Percentiles rank a stretch among this genome's conserved stretches.
phyloP scores from a whole-genome alignment of 2,888 invertebrate species.

The Tetramorium bicarinatum region DNA sequence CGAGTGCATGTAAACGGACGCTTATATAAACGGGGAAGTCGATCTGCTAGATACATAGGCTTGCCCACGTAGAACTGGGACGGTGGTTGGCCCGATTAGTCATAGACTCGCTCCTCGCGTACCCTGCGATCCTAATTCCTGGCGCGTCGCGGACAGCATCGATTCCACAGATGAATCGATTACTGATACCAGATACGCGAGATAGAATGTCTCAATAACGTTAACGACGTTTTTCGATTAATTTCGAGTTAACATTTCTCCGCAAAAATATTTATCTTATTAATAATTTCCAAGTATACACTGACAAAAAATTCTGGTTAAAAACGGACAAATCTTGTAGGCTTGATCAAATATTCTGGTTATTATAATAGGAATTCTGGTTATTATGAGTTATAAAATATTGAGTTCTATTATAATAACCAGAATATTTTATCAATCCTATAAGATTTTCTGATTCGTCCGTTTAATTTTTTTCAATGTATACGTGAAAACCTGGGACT shows the following conservation, averaged over 20 bases:
- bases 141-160: conserved; percentile 52
- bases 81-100: conserved; percentile 75
- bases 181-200: not conserved
- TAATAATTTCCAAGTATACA: not conserved
- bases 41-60: conserved; percentile 34
- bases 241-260: not conserved
- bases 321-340: too few relatives aligned
- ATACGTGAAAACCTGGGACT: not conserved
- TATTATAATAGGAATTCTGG: too few relatives aligned
- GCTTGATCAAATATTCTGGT: too few relatives aligned
- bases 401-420: too few relatives aligned
- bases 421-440: too few relatives aligned
- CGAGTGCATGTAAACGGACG: conserved; percentile 42
- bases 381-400: too few relatives aligned
- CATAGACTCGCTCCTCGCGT: conserved; percentile 62
- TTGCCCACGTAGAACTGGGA: conserved; percentile 70
- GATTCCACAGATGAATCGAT: conserved; percentile 39
- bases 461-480: too few relatives aligned
- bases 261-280: not conserved
- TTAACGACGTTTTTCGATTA: not conserved
- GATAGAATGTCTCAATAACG: not conserved
- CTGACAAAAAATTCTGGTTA: too few relatives aligned
- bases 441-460: too few relatives aligned
- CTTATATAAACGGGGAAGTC: conserved; percentile 51
- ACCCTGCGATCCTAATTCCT: conserved; percentile 71